A percentile compares a stretch with the other conserved stretches of the same genome.
These are phyloP conservation scores for Macquaria australasica DNA, from an alignment of 2,113 vertebrate species.

Conservation along the genomic window DNA sequence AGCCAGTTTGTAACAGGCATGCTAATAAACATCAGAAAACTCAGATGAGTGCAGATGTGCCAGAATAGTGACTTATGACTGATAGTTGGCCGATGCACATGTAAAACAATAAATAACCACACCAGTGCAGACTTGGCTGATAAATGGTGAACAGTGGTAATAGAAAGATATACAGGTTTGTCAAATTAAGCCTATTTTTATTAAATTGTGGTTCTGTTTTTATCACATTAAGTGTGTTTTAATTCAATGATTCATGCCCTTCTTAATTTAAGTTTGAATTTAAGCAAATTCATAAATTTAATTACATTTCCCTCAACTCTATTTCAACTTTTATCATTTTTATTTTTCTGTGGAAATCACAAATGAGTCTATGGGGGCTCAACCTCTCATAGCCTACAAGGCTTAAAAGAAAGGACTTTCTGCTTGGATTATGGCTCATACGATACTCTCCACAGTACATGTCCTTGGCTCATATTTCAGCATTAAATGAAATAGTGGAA, in stretches of 20 bases:
- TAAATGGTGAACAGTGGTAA: constrained; percentile 1
- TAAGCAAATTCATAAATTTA: constrained; percentile 1
- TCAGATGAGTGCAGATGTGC: constrained; percentile 18
- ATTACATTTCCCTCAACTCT: constrained; percentile 23
- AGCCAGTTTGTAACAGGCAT: constrained; percentile 31
- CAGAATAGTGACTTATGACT: constrained; percentile 36
- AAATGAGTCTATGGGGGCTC: constrained; percentile 14
- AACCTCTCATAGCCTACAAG: constrained; percentile 15
- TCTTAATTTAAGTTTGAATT: constrained; percentile 6
- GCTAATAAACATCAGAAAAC: constrained; percentile 33
- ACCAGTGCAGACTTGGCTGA: constrained; percentile 18
- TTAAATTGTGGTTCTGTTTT: constrained; percentile 1
- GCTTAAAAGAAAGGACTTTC: constrained; percentile 37
- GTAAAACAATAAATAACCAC: constrained; percentile 43
- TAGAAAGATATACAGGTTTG: not conserved
- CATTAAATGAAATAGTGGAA: constrained; percentile 78
- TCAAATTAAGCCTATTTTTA: constrained; percentile 8
- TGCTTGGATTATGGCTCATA: constrained; percentile 30
- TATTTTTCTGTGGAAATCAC: constrained; percentile 35
- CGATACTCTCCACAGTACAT: constrained; percentile 51
- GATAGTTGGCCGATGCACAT: constrained; percentile 32
- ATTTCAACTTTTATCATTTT: not conserved
- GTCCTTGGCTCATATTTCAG: constrained; percentile 65
- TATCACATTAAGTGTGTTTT: not conserved
- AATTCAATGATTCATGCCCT: not conserved